Percentiles rank a stretch among this genome's conserved stretches.
These are phyloP conservation scores for Dicyrtomina minuta DNA, from an alignment of 2,888 invertebrate genomes.

Conservation along the genomic window DNA sequence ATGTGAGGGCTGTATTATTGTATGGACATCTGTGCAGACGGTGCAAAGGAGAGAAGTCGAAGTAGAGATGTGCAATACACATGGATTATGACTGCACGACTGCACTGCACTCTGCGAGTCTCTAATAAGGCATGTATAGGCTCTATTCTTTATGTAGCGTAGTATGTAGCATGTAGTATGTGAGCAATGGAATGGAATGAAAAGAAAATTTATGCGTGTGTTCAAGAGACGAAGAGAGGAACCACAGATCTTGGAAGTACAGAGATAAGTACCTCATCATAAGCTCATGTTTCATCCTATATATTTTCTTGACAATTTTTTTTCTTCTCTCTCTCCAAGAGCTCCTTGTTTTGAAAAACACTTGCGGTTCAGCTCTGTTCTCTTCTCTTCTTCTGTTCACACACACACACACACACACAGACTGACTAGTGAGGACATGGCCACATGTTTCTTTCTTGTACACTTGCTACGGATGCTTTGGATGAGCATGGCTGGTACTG, in stretches of 20 bases:
- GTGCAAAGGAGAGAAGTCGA: too few relatives aligned
- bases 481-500: background rate
- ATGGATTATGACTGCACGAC: too few relatives aligned
- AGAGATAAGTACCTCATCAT: constrained; percentile 14
- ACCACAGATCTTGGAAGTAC: background rate
- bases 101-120: too few relatives aligned
- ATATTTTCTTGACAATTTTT: constrained; percentile 26
- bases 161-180: too few relatives aligned
- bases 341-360: constrained; percentile 26
- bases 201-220: background rate
- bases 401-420: too few relatives aligned
- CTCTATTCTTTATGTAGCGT: too few relatives aligned
- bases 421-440: constrained; percentile 20
- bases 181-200: too few relatives aligned
- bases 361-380: constrained; percentile 9
- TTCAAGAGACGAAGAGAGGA: background rate
- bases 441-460: constrained; percentile 19
- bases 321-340: background rate
- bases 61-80: too few relatives aligned
- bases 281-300: constrained; percentile 19
- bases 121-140: too few relatives aligned
- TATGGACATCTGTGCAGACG: too few relatives aligned
- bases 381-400: too few relatives aligned
- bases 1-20: too few relatives aligned
- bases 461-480: background rate